Evolutionary conservation across 2,797 vertebrate species (phyloP).

Genomic region (Euthynnus affinis): DNA sequence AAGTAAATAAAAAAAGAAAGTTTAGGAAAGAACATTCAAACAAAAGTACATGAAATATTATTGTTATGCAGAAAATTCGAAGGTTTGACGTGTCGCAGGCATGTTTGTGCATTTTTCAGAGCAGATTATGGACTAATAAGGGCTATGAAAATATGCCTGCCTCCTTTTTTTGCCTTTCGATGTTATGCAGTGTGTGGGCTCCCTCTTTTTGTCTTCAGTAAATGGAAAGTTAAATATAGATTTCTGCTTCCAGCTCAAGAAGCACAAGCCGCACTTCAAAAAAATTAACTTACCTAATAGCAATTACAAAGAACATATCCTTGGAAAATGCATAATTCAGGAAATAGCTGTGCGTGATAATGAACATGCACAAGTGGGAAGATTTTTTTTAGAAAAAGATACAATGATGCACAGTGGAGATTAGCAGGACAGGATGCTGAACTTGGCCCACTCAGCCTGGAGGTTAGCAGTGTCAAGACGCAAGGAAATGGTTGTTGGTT

Average conservation of each 20-base stretch:
- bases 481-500: conserved; percentile 42
- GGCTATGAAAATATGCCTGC: conserved; percentile 28
- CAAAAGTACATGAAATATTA: neutral
- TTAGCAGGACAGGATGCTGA: conserved; percentile 52
- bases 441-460: conserved; percentile 23
- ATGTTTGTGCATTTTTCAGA: conserved; percentile 3
- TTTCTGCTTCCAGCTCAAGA: conserved; percentile 56
- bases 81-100: neutral
- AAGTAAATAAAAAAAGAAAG: conserved; percentile 4
- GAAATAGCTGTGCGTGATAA: conserved; percentile 31
- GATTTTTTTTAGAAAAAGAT: neutral
- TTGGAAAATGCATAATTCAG: conserved; percentile 59
- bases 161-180: conserved; percentile 41
- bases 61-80: neutral
- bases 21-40: neutral
- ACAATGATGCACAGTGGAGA: conserved; percentile 37
- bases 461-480: conserved; percentile 41
- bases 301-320: conserved; percentile 53
- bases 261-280: conserved; percentile 47
- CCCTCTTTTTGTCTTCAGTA: conserved; percentile 55
- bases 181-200: conserved; percentile 52
- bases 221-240: conserved; percentile 76
- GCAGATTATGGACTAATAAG: conserved; percentile 29
- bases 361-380: conserved; percentile 16
- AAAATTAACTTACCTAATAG: conserved; percentile 54